A percentile compares a stretch with the other conserved stretches of the same genome.
Evolutionary conservation across 2,113 vertebrate genomes (phyloP).

Genomic region (Prunella fulvescens): DNA sequence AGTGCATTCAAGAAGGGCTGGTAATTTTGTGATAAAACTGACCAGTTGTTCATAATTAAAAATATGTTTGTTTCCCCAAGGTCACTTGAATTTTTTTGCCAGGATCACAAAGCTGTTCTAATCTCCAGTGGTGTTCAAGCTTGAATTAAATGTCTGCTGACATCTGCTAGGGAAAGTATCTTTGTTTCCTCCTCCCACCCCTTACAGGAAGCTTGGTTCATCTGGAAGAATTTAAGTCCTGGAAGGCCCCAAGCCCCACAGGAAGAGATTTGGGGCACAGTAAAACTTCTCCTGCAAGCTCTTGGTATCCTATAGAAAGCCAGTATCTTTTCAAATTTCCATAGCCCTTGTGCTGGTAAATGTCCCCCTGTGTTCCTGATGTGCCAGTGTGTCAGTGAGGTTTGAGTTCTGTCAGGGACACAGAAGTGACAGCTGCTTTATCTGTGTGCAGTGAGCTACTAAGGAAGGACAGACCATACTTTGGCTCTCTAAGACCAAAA

Average conservation of each 20-base stretch:
- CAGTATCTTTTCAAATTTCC: background rate
- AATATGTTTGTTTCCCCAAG: background rate
- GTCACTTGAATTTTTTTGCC: background rate
- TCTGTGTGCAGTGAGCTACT: background rate
- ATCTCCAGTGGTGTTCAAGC: constrained; percentile 3
- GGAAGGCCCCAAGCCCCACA: background rate
- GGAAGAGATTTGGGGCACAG: background rate
- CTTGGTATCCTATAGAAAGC: background rate
- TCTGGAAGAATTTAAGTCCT: background rate
- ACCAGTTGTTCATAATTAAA: background rate
- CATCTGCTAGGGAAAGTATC: constrained; percentile 13
- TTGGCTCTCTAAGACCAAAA: background rate
- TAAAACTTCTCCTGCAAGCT: background rate
- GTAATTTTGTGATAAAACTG: background rate
- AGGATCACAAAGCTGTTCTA: constrained; percentile 28
- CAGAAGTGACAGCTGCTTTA: background rate
- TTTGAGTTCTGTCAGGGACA: background rate
- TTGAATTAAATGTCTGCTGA: constrained; percentile 47
- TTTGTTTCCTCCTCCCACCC: background rate
- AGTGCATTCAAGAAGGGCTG: background rate
- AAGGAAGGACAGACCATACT: background rate
- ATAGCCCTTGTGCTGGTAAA: background rate
- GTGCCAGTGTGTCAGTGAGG: background rate
- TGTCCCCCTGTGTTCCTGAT: background rate
- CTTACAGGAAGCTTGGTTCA: background rate